Conservation (phyloP, 64 coral and sea anemone genomes). For the Porites australiensis region DNA sequence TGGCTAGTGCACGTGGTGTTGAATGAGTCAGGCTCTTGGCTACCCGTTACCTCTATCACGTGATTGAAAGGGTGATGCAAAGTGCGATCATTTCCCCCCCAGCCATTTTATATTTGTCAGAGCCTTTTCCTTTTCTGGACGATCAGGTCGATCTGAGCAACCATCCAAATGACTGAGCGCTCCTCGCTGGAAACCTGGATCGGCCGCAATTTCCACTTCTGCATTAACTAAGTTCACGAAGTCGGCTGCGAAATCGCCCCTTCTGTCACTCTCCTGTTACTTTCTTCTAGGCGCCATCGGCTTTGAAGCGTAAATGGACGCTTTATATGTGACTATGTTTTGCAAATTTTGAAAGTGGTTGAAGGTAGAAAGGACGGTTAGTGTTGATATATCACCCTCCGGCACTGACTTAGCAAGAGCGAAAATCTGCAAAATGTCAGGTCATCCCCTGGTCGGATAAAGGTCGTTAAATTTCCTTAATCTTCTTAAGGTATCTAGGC, state of each 20-base stretch:
- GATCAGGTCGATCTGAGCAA: no score
- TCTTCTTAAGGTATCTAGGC: slow-evolving; percentile 22
- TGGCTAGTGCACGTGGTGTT: not conserved
- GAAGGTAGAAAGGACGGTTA: slow-evolving; percentile 15
- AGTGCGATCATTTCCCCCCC: not conserved
- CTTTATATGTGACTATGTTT: slow-evolving; percentile 35
- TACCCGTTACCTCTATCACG: not conserved
- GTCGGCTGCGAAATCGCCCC: no score
- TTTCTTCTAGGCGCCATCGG: not conserved
- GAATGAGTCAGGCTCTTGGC: not conserved
- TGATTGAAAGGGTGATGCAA: not conserved
- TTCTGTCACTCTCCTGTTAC: not conserved
- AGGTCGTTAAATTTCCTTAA: slow-evolving; percentile 33
- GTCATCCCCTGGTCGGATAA: slow-evolving; percentile 26
- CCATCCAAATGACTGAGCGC: not conserved
- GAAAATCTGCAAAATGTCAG: slow-evolving; percentile 20
- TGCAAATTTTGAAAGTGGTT: slow-evolving; percentile 63
- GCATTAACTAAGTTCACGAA: slow-evolving; percentile 4
- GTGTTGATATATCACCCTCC: not conserved
- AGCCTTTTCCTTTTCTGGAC: not conserved
- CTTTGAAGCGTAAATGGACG: slow-evolving; percentile 53
- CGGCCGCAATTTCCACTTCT: slow-evolving; percentile 40
- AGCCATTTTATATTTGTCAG: not conserved
- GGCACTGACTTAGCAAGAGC: not conserved
- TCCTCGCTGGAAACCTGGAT: slow-evolving; percentile 6